These are phyloP conservation scores for Rhegmatorhina hoffmannsi DNA, from an alignment of 2,113 vertebrate genomes.

Conservation along the genomic window DNA sequence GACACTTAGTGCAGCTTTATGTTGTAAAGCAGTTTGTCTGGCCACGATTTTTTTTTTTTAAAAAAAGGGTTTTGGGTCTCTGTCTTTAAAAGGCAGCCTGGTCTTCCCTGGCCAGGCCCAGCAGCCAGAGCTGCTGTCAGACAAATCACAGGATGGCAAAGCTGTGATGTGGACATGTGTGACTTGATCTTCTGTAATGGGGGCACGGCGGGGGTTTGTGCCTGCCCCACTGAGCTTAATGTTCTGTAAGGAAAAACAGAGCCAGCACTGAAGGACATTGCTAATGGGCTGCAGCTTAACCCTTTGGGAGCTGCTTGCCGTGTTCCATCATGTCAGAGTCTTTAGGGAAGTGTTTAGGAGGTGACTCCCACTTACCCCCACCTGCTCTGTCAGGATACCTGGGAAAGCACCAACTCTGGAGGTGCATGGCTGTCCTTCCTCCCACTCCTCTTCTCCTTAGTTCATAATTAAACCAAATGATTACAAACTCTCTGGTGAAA, in stretches of 20 bases:
- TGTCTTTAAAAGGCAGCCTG: constrained; percentile 41
- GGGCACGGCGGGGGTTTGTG: constrained; percentile 78
- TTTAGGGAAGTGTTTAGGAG: constrained; percentile 4
- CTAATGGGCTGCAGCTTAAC: constrained; percentile 82
- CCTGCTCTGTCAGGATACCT: neutral
- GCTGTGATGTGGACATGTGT: constrained; percentile 79
- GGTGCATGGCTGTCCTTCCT: constrained; percentile 1
- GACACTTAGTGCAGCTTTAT: constrained; percentile 38
- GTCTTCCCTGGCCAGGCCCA: constrained; percentile 35
- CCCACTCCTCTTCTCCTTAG: constrained; percentile 33
- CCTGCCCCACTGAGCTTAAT: constrained; percentile 87
- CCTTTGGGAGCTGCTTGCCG: constrained; percentile 61
- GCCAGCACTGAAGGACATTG: constrained; percentile 76
- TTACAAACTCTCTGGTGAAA: constrained; percentile 3
- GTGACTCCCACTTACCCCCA: neutral
- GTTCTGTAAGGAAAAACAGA: constrained; percentile 81
- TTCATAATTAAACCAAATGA: constrained; percentile 53
- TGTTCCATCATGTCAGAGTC: neutral
- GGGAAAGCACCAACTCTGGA: neutral
- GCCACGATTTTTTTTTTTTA: neutral
- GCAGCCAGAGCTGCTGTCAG: constrained; percentile 78
- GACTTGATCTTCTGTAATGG: constrained; percentile 87
- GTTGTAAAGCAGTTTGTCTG: constrained; percentile 48
- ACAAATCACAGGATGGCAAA: constrained; percentile 80
- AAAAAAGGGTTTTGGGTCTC: constrained; percentile 13